Evolutionary conservation across 2,888 invertebrate species (phyloP).

Genomic region (Plebejus anna): DNA sequence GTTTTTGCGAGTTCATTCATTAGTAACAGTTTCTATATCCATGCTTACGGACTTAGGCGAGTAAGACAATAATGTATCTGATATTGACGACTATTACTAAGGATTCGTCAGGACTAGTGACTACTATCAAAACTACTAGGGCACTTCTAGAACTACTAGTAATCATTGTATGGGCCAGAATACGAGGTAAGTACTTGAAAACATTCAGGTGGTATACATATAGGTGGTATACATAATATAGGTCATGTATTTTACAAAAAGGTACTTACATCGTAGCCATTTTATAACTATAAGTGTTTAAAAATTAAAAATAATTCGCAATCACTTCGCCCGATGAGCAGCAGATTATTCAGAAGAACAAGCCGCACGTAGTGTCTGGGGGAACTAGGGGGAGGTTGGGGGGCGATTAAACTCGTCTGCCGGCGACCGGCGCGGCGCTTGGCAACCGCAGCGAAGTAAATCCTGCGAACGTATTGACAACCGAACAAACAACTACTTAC

Average conservation of each 20-base stretch:
- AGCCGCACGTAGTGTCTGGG: neutral
- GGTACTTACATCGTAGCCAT: neutral
- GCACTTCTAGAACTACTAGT: no score
- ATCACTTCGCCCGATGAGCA: neutral
- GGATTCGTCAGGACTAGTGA: no score
- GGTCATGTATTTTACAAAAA: neutral
- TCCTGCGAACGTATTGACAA: slow-evolving; percentile 17
- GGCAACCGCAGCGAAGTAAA: slow-evolving; percentile 25
- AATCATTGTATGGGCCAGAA: no score
- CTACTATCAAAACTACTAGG: no score
- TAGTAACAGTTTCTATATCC: neutral
- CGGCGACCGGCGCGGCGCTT: slow-evolving; percentile 6
- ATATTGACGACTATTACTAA: no score
- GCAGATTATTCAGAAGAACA: slow-evolving; percentile 15
- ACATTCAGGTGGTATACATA: neutral
- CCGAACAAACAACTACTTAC: slow-evolving; percentile 20
- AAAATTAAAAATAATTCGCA: neutral
- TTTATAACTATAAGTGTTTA: neutral
- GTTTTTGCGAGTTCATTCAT: neutral
- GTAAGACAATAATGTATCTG: neutral
- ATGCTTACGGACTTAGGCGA: neutral
- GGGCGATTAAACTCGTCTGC: slow-evolving; percentile 13
- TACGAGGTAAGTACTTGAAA: no score
- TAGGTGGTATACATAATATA: neutral
- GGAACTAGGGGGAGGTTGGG: neutral